Base-by-base conservation (phyloP, 2,888 invertebrate genomes). In the Dioctria linearis region DNA sequence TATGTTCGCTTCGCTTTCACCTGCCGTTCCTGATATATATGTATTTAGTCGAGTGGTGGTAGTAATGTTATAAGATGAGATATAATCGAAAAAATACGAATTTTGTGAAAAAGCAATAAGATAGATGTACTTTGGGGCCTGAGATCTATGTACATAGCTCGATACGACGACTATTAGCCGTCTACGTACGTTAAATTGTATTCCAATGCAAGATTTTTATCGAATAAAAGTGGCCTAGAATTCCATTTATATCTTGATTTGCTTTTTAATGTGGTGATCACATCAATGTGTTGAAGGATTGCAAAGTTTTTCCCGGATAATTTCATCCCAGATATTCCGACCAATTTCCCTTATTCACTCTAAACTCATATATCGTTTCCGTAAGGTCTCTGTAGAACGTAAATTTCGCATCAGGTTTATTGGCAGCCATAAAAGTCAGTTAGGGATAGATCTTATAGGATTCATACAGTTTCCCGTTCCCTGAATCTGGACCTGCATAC, bases 381-480 rank as follows among this genome's bases (percentile, higher is more conserved):
- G 43, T 49, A 46, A 75, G 59, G 75, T 59, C 75, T 75, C 61
- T 59, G 11, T 13, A 43, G 63, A 65, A 78, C 78, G 78, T 78
- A 78, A 78, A 78, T 78, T 78, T 65, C 63, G 63, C 65, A 78
- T 78, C 78, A 63, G 78, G 78, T 78, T 78, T 78, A 78, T 78
- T 78, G 78, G 78, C 78, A 51, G 49, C 65, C 51, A 78, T 78
- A 78, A 78, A 78, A 78, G 78, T 78, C 78, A 78, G 78, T 65
- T 78, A 78, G 75, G 59, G 46, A 57, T 42, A 61, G 57, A 59
- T 75, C 61, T 25, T 59, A 42, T 5, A 42, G 42, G 59, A 59
- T 13, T 13, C 75, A 25, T 5, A 8, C 43, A 5, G 39, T 54
- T 40, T n/a, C 54, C n/a, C 43, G 43, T 3, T 39, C 13, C 75